Evolutionary conservation across 2,797 vertebrate species (phyloP), one percentile per base, ranked within the genome.

Genomic region (Myotis findleyi): DNA sequence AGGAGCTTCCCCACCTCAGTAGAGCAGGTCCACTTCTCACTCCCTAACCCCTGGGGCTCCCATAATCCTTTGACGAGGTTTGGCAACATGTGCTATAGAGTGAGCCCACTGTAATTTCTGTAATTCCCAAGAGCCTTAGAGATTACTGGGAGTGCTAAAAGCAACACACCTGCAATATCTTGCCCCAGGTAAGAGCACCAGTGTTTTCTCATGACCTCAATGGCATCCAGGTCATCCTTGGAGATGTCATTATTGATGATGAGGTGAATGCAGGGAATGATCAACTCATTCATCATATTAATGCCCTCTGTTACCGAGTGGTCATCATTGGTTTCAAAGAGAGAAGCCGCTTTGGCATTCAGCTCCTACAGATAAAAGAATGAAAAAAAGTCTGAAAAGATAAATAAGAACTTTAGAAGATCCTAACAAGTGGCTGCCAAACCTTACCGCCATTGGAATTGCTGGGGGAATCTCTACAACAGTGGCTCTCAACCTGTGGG

Each of bases 191-290:
- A 99, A 97, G 99, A 99, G 98, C 99, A 99, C 99, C 99, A 99
- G 82, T 98, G 98, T 97, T 98, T 99, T 77, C 99, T 99, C 98
- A 99, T 99, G 94, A 97, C 93, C 97, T 99, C 99, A 25, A 99
- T 99, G 69, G 99, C 98, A 10, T 99, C 99, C 87, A 99, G 97
- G 98, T 99, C 99, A 53, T 99, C 99, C 94, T 98, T 98, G 86
- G 98, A 99, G 91, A 99, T 95, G 1, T 97, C 96, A 0, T 99
- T 99, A 55, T 98, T 98, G 96, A 98, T 99, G 98, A 99, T 99
- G 47, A 99, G 99, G 95, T 99, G 99, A 98, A 99, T 99, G 95
- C 99, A 99, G 62, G 99, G 99, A 97, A 99, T 99, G 97, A 99
- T 98, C 41, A 98, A 96, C 53, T 99, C 99, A 0, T 99, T 99